Conservation (phyloP, 2,797 vertebrate genomes). For the Crenichthys baileyi region DNA sequence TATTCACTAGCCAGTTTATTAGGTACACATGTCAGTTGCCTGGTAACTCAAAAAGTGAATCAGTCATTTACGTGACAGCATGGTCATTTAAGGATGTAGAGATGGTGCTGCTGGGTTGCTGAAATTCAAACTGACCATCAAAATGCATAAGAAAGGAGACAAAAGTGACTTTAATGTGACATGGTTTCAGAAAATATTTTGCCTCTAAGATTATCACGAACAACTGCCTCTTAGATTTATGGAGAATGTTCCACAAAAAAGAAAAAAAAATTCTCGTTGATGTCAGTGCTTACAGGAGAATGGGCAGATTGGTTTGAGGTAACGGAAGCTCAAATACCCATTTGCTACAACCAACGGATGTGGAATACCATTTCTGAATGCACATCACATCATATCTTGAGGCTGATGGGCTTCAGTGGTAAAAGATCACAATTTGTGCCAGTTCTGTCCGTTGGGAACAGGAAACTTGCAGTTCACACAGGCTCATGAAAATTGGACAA, state of each 20-base stretch:
- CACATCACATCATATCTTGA: not conserved
- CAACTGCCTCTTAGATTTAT: not conserved
- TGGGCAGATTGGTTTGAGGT: not conserved
- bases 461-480: not conserved
- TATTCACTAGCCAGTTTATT: not conserved
- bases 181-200: not conserved
- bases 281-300: not conserved
- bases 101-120: not conserved
- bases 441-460: not conserved
- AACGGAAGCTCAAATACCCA: not conserved
- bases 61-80: not conserved
- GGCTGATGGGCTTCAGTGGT: not conserved
- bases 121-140: not conserved
- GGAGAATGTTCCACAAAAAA: not conserved
- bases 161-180: not conserved
- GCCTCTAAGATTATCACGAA: not conserved
- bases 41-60: not conserved
- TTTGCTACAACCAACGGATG: not conserved
- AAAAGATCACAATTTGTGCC: not conserved
- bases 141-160: not conserved
- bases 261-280: not conserved
- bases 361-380: not conserved
- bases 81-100: not conserved
- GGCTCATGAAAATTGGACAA: not conserved
- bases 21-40: too few species aligned